These are phyloP conservation scores for Hippoglossus stenolepis DNA, from an alignment of 2,113 vertebrate genomes.

Conservation along the genomic window DNA sequence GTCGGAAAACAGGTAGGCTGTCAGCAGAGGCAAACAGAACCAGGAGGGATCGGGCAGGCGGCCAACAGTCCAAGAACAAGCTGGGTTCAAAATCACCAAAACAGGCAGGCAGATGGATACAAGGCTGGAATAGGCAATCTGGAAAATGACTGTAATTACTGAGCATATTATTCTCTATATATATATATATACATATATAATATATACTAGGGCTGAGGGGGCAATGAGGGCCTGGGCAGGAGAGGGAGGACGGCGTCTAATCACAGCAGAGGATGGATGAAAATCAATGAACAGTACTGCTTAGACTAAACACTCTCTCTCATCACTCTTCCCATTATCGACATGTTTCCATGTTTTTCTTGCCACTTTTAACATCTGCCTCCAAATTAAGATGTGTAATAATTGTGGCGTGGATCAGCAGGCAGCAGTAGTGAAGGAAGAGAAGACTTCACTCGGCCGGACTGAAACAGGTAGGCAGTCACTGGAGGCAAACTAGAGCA, in stretches of 20 bases:
- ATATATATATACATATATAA: too few species aligned
- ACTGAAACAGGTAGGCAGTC: slow-evolving; percentile 24
- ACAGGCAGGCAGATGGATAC: slow-evolving; percentile 5
- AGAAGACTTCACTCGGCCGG: slow-evolving; percentile 21
- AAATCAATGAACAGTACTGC: slow-evolving; percentile 12
- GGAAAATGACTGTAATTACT: not conserved
- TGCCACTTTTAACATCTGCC: not conserved
- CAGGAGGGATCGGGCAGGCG: slow-evolving; percentile 47
- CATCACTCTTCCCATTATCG: not conserved
- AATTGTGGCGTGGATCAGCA: slow-evolving; percentile 10
- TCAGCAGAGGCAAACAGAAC: slow-evolving; percentile 39
- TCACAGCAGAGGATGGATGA: slow-evolving; percentile 9
- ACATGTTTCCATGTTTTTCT: not conserved
- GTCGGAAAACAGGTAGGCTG: slow-evolving; percentile 50
- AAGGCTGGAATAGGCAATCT: slow-evolving; percentile 3
- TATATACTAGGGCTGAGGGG: not conserved
- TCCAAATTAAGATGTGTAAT: slow-evolving; percentile 1
- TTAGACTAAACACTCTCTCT: not conserved
- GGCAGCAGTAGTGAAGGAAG: slow-evolving; percentile 15
- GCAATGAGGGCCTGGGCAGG: not conserved
- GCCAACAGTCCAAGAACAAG: slow-evolving; percentile 51
- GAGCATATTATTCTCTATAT: not conserved
- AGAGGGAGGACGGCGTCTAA: not conserved
- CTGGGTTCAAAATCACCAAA: slow-evolving; percentile 38
- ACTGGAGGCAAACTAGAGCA: slow-evolving; percentile 26